Evolutionary conservation across 2,888 invertebrate genomes (phyloP).

Genomic region (Schizaphis graminum): DNA sequence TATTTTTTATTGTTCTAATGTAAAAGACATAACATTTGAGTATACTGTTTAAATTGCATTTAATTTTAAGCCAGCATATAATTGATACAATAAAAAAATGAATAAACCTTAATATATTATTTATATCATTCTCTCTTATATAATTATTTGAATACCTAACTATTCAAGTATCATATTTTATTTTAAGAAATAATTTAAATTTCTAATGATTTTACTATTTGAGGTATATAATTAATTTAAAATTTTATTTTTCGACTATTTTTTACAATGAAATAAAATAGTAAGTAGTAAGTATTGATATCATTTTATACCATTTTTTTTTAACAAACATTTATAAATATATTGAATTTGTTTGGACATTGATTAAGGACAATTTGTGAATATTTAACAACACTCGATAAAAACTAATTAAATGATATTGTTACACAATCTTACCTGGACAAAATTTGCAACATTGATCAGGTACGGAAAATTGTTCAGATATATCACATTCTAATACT

Average conservation of each 20-base stretch:
- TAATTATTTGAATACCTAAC: neutral
- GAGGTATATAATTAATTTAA: neutral
- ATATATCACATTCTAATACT: constrained; percentile 81
- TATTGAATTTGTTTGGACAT: neutral
- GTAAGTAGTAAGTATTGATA: neutral
- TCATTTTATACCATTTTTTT: neutral
- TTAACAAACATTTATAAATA: neutral
- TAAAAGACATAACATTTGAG: neutral
- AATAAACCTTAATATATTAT: neutral
- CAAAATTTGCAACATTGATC: constrained; percentile 93
- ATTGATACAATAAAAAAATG: neutral
- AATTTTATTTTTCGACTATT: neutral
- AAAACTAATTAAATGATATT: neutral
- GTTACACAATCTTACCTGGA: constrained; percentile 76
- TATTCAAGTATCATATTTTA: neutral
- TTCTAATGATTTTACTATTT: neutral
- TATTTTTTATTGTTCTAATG: neutral
- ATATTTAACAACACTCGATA: neutral
- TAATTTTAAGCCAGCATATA: too few relatives aligned
- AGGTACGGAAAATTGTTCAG: constrained; percentile 84
- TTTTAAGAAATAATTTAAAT: neutral
- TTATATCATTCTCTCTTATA: neutral
- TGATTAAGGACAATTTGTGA: neutral
- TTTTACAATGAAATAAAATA: neutral
- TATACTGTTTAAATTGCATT: neutral